Evolutionary conservation across 2,113 vertebrate species (phyloP).

Genomic region (Myiozetetes cayanensis): DNA sequence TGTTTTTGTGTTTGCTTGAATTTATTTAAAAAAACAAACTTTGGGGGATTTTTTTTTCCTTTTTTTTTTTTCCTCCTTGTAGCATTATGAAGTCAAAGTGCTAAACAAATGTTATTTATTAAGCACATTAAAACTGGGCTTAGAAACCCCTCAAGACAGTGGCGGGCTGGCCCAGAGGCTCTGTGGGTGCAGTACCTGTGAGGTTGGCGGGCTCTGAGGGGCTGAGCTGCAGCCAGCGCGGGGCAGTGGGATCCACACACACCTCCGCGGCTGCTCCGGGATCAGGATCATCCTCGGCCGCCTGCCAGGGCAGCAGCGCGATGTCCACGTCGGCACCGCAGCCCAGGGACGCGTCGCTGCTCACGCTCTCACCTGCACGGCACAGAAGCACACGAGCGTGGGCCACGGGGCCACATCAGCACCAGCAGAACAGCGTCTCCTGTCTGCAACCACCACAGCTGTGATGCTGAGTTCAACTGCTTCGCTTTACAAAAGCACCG

Average conservation of each 20-base stretch:
- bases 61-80: neutral
- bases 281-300: conserved; percentile 79
- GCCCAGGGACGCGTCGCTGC: conserved; percentile 84
- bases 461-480: rapidly evolving
- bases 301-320: conserved; percentile 78
- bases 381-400: neutral
- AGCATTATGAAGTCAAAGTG: neutral
- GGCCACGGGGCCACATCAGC: rapidly evolving
- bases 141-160: neutral
- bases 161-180: neutral
- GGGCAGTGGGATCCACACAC: conserved; percentile 75
- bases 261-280: neutral
- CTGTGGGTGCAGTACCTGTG: conserved; percentile 77
- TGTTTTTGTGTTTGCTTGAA: neutral
- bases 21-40: neutral
- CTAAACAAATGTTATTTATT: neutral
- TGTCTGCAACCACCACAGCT: neutral
- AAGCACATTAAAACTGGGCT: neutral
- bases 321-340: conserved; percentile 82
- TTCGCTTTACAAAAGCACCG: neutral
- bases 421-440: rapidly evolving
- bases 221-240: conserved; percentile 85
- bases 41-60: rapidly evolving
- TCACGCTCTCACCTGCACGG: conserved; percentile 85
- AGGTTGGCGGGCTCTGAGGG: conserved; percentile 82